A percentile compares a stretch with the other conserved stretches of the same genome.
Evolutionary conservation across 2,888 invertebrate species (phyloP).

Genomic region (Artemia sp.): DNA sequence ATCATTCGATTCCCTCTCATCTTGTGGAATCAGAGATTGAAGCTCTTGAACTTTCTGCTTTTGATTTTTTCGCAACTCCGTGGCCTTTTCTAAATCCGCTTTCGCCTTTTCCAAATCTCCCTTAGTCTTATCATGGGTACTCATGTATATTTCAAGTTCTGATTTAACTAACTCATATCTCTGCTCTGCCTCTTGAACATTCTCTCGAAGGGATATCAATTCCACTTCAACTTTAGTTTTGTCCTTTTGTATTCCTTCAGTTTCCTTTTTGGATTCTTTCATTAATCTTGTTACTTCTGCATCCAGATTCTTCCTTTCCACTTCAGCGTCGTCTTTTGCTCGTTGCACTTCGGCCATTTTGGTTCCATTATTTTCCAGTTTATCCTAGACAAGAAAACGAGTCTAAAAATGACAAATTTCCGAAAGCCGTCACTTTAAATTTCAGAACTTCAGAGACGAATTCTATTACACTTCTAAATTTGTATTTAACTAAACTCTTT

Average conservation of each 20-base stretch:
- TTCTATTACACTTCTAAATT: not conserved
- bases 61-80: conserved; percentile 20
- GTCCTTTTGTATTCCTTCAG: conserved; percentile 48
- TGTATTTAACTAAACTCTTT: not conserved
- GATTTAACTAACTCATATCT: conserved; percentile 48
- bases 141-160: conserved; percentile 56
- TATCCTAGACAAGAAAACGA: conserved; percentile 24
- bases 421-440: not conserved
- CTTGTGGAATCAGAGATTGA: conserved; percentile 16
- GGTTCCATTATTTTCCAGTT: conserved; percentile 45
- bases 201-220: conserved; percentile 42
- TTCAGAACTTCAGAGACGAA: not conserved
- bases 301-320: conserved; percentile 39
- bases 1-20: conserved; percentile 10
- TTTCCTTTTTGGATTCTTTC: conserved; percentile 47
- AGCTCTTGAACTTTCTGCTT: conserved; percentile 21
- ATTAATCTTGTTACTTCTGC: conserved; percentile 37
- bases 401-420: conserved; percentile 3
- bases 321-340: conserved; percentile 40
- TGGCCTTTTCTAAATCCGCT: conserved; percentile 22
- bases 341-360: conserved; percentile 42
- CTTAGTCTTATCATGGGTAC: conserved; percentile 38
- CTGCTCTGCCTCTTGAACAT: conserved; percentile 1
- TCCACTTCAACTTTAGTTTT: conserved; percentile 50
- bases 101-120: conserved; percentile 25